Percentiles rank a stretch among this genome's conserved stretches.
Conservation (phyloP, 1,140 invertebrate species). For the Muscidifurax raptorellus region DNA sequence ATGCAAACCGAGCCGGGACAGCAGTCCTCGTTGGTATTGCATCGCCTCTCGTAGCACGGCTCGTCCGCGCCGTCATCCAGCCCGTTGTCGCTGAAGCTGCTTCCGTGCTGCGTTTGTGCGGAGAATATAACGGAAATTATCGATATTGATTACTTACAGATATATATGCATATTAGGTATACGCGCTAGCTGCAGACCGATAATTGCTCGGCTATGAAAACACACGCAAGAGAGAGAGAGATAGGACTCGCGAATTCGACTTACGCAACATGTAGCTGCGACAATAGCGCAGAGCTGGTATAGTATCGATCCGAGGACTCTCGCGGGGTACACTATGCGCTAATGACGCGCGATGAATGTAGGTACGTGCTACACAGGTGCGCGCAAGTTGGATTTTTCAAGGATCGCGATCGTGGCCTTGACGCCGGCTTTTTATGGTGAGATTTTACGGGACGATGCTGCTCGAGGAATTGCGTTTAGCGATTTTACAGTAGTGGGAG, state of each 20-base stretch:
- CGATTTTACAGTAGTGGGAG: too few species aligned
- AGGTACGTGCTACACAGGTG: not conserved
- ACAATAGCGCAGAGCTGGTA: not conserved
- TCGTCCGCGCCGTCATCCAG: slow-evolving; percentile 75
- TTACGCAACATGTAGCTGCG: not conserved
- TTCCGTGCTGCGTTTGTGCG: slow-evolving; percentile 28
- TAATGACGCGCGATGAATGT: not conserved
- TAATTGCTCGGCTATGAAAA: too few species aligned
- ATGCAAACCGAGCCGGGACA: slow-evolving; percentile 85
- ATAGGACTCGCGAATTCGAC: not conserved
- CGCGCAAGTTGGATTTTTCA: not conserved
- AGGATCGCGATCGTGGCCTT: not conserved
- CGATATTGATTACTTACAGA: too few species aligned
- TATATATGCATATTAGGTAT: too few species aligned
- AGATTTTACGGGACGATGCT: too few species aligned
- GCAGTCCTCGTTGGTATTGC: slow-evolving; percentile 85
- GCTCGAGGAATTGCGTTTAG: too few species aligned
- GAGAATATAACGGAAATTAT: not conserved
- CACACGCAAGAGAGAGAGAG: not conserved
- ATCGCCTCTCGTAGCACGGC: slow-evolving; percentile 81
- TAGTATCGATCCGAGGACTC: not conserved
- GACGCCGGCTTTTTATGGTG: too few species aligned
- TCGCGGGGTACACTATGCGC: too few species aligned
- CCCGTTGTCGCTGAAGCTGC: slow-evolving; percentile 26
- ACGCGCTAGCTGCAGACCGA: too few species aligned